Evolutionary conservation across 2,797 vertebrate genomes (phyloP), one percentile per base, ranked within the genome.

Genomic region (Mormyrops boulengeri): DNA sequence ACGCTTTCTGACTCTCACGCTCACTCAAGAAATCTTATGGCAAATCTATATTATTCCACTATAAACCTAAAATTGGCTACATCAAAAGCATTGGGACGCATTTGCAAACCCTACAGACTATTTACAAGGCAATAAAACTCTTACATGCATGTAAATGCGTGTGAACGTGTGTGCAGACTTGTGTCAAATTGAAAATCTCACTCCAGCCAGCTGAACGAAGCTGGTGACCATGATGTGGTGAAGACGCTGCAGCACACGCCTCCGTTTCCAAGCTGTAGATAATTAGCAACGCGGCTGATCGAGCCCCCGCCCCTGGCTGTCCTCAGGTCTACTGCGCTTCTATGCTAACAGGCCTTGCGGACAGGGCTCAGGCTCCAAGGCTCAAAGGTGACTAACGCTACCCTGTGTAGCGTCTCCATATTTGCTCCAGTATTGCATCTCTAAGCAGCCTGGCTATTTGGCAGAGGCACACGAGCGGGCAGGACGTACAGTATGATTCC

Each of bases 261-360:
- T 55, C 53, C 82, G 52, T 90, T 89, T 66, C 89, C 38, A 41
- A 47, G 77, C 41, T 41, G 19, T 14, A 73, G 34, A 57, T 60
- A 85, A 88, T 89, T 88, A 89, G 26, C 85, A 87, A 14, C 49
- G 9, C 11, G 47, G 4, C 62, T 77, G 88, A 84, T 82, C 38
- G 80, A 80, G 84, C 26, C 34, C 41, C 17, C 9, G 5, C 47
- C 69, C 34, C n/a, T 66, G 55, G 55, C 85, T 22, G 50, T 53
- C 69, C 85, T 34, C 26, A 34, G 8, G 22, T 8, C 60, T 19
- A 8, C 49, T 8, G 6, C 9, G 73, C 87, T 38, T 88, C 26
- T 19, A 30, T 12, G 30, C 90, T 89, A 87, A 90, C 52, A 50
- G 90, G 52, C 50, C 85, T 30, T 22, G 41, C 6, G 34, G 60